Evolutionary conservation across 2,797 vertebrate genomes (phyloP), one percentile per base, ranked within the genome.

Genomic region (Tragopan temminckii): DNA sequence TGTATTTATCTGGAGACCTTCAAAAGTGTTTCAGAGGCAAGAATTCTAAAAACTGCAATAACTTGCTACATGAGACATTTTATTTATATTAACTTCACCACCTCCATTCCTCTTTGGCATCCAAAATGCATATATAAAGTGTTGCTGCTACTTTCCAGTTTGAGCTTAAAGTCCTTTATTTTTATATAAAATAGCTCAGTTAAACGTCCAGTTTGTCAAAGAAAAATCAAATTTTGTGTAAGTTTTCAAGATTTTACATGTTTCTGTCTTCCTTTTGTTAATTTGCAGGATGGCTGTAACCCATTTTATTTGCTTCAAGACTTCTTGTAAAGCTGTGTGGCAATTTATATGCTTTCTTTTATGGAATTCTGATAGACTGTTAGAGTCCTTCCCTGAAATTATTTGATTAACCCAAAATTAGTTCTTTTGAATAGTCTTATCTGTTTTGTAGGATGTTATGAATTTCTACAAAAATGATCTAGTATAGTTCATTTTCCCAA

Each of bases 31-130:
- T 92, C 45, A 93, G 38, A 77, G 17, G 38, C 42, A 95, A 85
- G 40, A 89, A 80, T 68, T 88, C 25, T 68, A 10, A 66, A 64
- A 82, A 80, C 24, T 83, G 31, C 11, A 82, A 92, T 67, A 61
- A 7, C 5, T 72, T 87, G 25, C n/a, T 82, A 33, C 33, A 71
- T 86, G 90, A 87, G 78, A 92, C 61, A 45, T 96, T 90, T 84
- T 92, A 90, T 93, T 90, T 94, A 84, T 96, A 93, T 95, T 86
- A 77, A 80, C 68, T 89, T 90, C 67, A 67, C 52, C 36, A 90
- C 64, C 53, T 94, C 74, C 77, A 83, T 94, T 91, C 23, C 58
- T 71, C 64, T 87, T 85, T 94, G 95, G 81, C 86, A 92, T 92
- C 40, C 48, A 70, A 77, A 67, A 80, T 63, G 61, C 64, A 50